Evolutionary conservation across 1,140 invertebrate genomes (phyloP), one percentile per base, ranked within the genome.

Genomic region (Drosophila quadrilineata): DNA sequence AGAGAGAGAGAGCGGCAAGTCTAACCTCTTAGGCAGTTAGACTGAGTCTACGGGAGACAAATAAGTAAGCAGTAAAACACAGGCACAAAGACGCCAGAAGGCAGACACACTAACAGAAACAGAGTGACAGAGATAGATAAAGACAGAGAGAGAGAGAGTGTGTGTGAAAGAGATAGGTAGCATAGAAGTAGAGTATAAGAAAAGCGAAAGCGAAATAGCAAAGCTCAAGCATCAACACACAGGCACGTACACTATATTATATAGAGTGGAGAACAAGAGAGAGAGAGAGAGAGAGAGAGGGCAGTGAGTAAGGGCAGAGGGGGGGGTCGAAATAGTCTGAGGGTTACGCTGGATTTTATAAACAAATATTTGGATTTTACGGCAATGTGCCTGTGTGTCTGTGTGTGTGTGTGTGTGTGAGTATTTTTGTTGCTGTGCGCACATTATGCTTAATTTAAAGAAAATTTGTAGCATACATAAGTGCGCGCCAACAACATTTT

Each of bases 291-390:
- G 12, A 8, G 40, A 6, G 9, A 4, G 14, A 5, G 16, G 6
- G 12, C 6, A 6, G 29, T n/a, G n/a, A n/a, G n/a, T n/a, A n/a
- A n/a, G 8, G 17, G 12, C 3, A 29, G 10, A 26, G 22, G 45
- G 2, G n/a, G 10, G 26, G 45, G 10, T n/a, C n/a, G n/a, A n/a
- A n/a, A n/a, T n/a, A n/a, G n/a, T n/a, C n/a, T n/a, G 33, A 9
- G 19, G 33, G 24, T 28, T 43, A 31, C 28, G 36, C 10, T 38
- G 52, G 38, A 53, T 75, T 74, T 80, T 82, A 75, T 82, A 80
- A 80, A 75, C 75, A 80, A 80, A 80, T 80, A 80, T 80, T 80
- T 80, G 75, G 67, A 75, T 82, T 80, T 80, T 71, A 79, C 75
- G 59, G 72, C 65, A 65, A 72, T 74, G 5, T 40, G 14, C 14